A percentile compares a stretch with the other conserved stretches of the same genome.
These are phyloP conservation scores for Nyctibius grandis DNA, from an alignment of 2,797 vertebrate genomes.

Conservation along the genomic window DNA sequence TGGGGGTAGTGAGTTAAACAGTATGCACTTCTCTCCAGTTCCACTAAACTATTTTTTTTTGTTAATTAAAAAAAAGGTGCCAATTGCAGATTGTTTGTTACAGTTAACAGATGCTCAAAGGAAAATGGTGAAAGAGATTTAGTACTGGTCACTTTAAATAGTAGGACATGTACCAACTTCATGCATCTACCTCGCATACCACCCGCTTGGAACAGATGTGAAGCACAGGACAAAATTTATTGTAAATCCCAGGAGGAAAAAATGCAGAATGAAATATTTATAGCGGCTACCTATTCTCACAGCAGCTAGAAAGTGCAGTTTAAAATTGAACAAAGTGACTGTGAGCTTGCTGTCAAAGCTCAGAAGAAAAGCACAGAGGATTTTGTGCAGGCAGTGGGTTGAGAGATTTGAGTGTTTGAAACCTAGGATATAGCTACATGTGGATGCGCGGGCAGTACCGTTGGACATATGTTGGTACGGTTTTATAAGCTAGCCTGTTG, in stretches of 20 bases:
- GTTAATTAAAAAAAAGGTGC: not conserved
- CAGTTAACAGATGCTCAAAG: not conserved
- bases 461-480: constrained; percentile 12
- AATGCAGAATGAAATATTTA: not conserved
- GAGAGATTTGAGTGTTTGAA: not conserved
- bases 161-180: fast-evolving
- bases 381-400: not conserved
- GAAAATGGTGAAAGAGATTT: not conserved
- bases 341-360: not conserved
- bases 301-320: not conserved
- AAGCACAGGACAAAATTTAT: not conserved
- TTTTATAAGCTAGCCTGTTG: constrained; percentile 33
- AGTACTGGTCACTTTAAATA: not conserved
- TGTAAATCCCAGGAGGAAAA: not conserved
- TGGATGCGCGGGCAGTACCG: not conserved
- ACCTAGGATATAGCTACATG: not conserved
- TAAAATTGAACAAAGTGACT: not conserved
- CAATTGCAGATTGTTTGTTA: not conserved
- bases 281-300: not conserved
- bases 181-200: fast-evolving
- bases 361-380: not conserved
- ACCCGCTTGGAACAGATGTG: not conserved
- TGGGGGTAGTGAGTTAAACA: not conserved
- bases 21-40: not conserved
- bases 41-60: not conserved